Evolutionary conservation across 2,797 vertebrate species (phyloP), one percentile per base, ranked within the genome.

Genomic region (Prunella strophiata): DNA sequence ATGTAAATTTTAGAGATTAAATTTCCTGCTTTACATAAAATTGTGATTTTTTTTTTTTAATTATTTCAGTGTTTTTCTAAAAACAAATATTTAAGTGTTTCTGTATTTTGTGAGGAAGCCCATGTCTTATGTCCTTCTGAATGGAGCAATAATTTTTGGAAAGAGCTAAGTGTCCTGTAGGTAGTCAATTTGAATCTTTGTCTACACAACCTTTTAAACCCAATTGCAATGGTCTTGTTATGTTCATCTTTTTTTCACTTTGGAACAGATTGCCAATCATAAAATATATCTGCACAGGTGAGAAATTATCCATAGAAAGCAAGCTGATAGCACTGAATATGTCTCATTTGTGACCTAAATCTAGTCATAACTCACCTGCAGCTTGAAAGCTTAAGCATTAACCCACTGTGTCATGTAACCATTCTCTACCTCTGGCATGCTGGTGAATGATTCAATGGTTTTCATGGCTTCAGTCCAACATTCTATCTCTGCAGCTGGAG

Each of bases 331-430:
- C 36, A 45, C 32, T 59, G 66, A 73, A 63, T 61, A 27, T 68
- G 23, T 92, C 58, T 85, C 36, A 66, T 27, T 93, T 89, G 62
- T 94, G 87, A 94, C 85, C 82, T 83, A 91, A 85, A 86, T 94
- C 42, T 77, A 80, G 58, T 57, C 25, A 51, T 61, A 76, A 45
- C 26, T 80, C 0, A 1, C 36, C 38, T 94, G 15, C 47, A 91
- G 54, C 32, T 57, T 78, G 61, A 76, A 94, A 93, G 13, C 19
- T 43, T 72, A 51, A 85, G 7, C 85, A 67, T 81, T 92, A 95
- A 92, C 74, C 38, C 77, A 63, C 48, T 48, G 21, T 80, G 67
- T 40, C 65, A 71, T 34, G 55, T 79, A 59, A n/a, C 48, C 38
- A 81, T n/a, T 40, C 32, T 92, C 59, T 73, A 84, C 43, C 16